Conservation (phyloP, 2,888 invertebrate species). For the Gibbula magus region DNA sequence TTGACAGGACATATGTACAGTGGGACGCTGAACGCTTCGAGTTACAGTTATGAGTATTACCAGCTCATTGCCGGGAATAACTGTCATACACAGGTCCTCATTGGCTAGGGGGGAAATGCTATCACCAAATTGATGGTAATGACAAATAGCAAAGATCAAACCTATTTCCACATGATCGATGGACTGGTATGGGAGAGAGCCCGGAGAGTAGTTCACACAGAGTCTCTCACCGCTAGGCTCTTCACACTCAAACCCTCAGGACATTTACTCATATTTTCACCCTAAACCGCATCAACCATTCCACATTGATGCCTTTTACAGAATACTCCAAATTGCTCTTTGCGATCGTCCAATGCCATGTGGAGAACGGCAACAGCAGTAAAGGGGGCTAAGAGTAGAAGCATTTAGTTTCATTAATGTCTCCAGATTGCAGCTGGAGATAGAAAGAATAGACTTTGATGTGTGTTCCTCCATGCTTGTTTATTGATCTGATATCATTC, state of each 20-base stretch:
- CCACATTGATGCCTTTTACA: neutral
- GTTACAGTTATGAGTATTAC: neutral
- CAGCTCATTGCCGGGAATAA: neutral
- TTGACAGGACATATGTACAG: neutral
- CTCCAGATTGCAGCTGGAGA: neutral
- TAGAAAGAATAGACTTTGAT: neutral
- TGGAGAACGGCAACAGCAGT: neutral
- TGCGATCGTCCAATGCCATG: neutral
- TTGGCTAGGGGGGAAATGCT: neutral
- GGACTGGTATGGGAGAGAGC: neutral
- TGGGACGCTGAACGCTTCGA: neutral
- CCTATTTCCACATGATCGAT: constrained; percentile 1
- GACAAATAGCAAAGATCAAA: constrained; percentile 11
- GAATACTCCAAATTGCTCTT: neutral
- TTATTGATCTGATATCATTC: neutral
- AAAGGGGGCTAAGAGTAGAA: neutral
- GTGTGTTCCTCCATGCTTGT: neutral
- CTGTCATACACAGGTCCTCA: neutral
- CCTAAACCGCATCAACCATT: neutral
- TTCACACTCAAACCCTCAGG: constrained; percentile 1
- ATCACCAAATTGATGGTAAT: constrained; percentile 7
- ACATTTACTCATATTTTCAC: constrained; percentile 11
- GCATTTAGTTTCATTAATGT: neutral
- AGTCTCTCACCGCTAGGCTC: neutral
- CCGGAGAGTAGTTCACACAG: neutral